phyloP scores from a whole-genome alignment of 2,113 vertebrate genomes.

The Corapipo altera region DNA sequence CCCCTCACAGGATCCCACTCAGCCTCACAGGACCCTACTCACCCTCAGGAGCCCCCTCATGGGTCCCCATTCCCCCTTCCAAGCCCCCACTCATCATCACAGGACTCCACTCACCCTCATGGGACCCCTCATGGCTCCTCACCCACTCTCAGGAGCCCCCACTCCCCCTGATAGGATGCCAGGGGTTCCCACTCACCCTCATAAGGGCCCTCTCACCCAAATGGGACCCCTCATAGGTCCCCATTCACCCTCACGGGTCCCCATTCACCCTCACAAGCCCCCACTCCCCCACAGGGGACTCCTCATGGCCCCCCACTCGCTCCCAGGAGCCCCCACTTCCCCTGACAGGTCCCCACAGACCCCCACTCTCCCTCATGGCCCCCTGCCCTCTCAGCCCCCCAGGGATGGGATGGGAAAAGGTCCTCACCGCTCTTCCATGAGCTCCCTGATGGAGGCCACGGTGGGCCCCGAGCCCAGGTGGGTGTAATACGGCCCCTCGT shows the following conservation, averaged over 20 bases:
- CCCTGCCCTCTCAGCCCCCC: not conserved
- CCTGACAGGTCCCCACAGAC: not conserved
- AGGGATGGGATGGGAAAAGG: not conserved
- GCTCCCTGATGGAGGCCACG: conserved; percentile 88
- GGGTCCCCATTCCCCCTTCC: not conserved
- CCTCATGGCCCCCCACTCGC: no score
- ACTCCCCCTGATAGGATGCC: no score
- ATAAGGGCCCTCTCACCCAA: not conserved
- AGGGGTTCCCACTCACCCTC: not conserved
- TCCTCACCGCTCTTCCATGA: conserved; percentile 89
- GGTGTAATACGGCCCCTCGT: conserved; percentile 97
- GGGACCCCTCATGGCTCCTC: not conserved
- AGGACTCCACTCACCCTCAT: not conserved
- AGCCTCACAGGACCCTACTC: no score
- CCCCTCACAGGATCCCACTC: no score
- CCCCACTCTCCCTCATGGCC: no score
- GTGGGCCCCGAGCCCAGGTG: conserved; percentile 95
- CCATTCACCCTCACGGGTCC: not conserved
- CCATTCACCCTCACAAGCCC: not conserved
- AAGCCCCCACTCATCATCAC: no score
- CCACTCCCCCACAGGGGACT: not conserved
- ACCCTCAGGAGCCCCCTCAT: no score
- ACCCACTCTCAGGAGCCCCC: no score
- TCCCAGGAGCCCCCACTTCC: no score
- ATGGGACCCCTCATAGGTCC: not conserved